Percentiles rank a stretch among this genome's conserved stretches.
phyloP scores from a whole-genome alignment of 1,140 invertebrate species.

The Rhynchophorus ferrugineus region DNA sequence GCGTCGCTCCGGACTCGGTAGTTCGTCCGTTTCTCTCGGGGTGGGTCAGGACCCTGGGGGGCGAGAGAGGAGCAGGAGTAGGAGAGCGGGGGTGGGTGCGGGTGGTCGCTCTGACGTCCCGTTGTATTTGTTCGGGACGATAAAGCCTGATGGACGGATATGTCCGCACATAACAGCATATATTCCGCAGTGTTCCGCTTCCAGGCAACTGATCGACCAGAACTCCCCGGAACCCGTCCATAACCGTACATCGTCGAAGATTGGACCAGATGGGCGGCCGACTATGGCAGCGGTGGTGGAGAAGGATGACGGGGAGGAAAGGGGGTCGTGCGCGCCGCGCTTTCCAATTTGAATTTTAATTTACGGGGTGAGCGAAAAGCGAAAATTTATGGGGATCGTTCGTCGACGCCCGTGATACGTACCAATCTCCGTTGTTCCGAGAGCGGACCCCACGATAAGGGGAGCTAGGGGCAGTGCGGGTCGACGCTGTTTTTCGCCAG shows the following conservation, averaged over 20 bases:
- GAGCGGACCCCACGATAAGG: not conserved
- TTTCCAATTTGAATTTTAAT: constrained; percentile 43
- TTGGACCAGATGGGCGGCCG: constrained; percentile 29
- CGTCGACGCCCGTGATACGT: constrained; percentile 16
- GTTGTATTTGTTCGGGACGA: constrained; percentile 41
- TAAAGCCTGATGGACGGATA: constrained; percentile 42
- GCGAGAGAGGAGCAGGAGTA: too few relatives aligned
- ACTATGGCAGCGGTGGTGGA: constrained; percentile 24
- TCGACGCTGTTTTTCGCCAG: constrained; percentile 18
- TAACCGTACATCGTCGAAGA: constrained; percentile 40
- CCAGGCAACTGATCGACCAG: constrained; percentile 34
- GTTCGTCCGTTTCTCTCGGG: too few relatives aligned
- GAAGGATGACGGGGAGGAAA: constrained; percentile 8
- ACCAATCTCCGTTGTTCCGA: constrained; percentile 22
- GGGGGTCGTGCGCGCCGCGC: constrained; percentile 14
- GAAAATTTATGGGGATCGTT: constrained; percentile 34
- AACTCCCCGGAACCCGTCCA: constrained; percentile 31
- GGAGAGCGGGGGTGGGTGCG: too few relatives aligned
- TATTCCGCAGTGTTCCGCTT: constrained; percentile 20
- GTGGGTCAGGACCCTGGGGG: too few relatives aligned
- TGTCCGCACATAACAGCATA: constrained; percentile 43
- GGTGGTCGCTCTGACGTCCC: constrained; percentile 26
- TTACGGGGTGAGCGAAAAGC: constrained; percentile 38
- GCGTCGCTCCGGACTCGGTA: too few relatives aligned
- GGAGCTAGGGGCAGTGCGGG: too few relatives aligned